phyloP scores from a whole-genome alignment of 2,888 invertebrate species.

The Fragum whitleyi region DNA sequence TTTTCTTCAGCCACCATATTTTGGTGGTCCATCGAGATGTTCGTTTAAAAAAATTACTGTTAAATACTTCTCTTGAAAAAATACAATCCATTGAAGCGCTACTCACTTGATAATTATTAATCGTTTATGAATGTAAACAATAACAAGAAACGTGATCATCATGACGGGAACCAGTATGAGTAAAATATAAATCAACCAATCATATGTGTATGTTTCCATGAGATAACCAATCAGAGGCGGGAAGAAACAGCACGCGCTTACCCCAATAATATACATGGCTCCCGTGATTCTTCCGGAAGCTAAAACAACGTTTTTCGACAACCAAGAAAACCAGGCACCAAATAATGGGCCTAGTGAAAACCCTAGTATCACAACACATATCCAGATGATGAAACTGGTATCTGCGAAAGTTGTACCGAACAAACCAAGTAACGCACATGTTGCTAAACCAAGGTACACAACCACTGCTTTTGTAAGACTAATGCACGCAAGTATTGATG shows the following conservation, averaged over 20 bases:
- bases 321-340: conserved; percentile 7
- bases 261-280: not conserved
- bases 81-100: too few species aligned
- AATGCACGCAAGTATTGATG: not conserved
- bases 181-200: conserved; percentile 20
- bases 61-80: too few species aligned
- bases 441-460: not conserved
- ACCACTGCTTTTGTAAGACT: not conserved
- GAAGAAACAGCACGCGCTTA: conserved; percentile 2
- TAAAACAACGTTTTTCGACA: not conserved
- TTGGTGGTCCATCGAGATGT: too few species aligned
- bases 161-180: not conserved
- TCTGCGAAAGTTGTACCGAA: not conserved
- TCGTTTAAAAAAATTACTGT: too few species aligned
- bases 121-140: not conserved
- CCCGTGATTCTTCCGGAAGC: conserved; percentile 5
- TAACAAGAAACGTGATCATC: not conserved
- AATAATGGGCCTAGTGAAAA: not conserved
- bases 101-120: too few species aligned
- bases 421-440: not conserved
- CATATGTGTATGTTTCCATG: conserved; percentile 12
- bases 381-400: not conserved
- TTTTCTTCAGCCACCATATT: too few species aligned
- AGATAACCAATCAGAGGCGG: conserved; percentile 14
- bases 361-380: not conserved